These are phyloP conservation scores for Leptopilina myrica DNA, from an alignment of 2,888 invertebrate species.

Conservation along the genomic window DNA sequence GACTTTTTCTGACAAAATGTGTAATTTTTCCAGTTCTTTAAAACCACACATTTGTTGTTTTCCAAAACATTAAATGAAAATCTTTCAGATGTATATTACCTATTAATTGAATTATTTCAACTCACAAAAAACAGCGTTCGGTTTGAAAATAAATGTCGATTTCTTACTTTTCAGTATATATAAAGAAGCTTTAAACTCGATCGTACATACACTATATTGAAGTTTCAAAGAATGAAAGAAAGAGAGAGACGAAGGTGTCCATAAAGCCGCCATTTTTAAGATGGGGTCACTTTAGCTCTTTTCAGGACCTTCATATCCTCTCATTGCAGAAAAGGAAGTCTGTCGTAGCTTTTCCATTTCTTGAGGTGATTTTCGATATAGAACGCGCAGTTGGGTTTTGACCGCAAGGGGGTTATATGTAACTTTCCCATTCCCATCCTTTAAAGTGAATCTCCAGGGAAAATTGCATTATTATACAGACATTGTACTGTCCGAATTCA, in stretches of 20 bases:
- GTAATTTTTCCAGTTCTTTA: no score
- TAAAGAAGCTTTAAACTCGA: not conserved
- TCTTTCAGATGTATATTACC: no score
- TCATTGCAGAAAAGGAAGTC: constrained; percentile 12
- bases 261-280: constrained; percentile 32
- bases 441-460: constrained; percentile 25
- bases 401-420: constrained; percentile 30
- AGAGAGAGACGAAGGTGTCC: not conserved
- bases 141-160: no score
- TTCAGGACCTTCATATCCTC: constrained; percentile 24
- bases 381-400: not conserved
- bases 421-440: constrained; percentile 14
- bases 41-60: no score
- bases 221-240: not conserved
- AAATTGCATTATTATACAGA: constrained; percentile 32
- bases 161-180: no score
- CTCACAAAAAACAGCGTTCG: no score
- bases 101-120: no score
- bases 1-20: no score
- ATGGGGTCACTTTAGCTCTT: constrained; percentile 37
- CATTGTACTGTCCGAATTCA: constrained; percentile 10
- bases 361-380: constrained; percentile 33
- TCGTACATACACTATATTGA: not conserved
- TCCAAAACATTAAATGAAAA: no score
- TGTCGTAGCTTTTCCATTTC: constrained; percentile 33